phyloP scores from a whole-genome alignment of 2,797 vertebrate genomes.

The Podarcis siculus region DNA sequence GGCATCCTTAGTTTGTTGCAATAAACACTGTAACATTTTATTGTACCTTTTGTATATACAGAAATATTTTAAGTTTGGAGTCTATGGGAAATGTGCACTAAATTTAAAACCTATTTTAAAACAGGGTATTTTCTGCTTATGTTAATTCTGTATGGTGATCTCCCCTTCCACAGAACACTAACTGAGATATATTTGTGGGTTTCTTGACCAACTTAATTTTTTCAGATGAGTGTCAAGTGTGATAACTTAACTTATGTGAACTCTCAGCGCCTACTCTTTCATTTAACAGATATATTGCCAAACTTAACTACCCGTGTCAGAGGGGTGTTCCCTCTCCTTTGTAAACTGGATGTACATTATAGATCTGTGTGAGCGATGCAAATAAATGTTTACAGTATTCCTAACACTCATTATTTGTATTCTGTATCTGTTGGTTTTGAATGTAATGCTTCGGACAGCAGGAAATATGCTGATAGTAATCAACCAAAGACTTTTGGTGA shows the following conservation, averaged over 20 bases:
- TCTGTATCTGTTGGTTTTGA: not conserved
- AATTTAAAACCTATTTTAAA: constrained; percentile 59
- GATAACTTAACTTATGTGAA: constrained; percentile 44
- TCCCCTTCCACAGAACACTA: constrained; percentile 41
- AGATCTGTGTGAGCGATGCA: constrained; percentile 52
- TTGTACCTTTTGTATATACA: constrained; percentile 70
- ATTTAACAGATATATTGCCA: constrained; percentile 60
- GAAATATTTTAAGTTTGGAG: constrained; percentile 56
- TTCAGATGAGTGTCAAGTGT: constrained; percentile 42
- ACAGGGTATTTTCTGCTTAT: constrained; percentile 62
- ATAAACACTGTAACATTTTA: constrained; percentile 69
- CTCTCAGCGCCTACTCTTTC: constrained; percentile 46
- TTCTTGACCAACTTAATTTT: constrained; percentile 48
- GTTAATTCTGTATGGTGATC: constrained; percentile 50
- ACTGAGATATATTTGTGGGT: constrained; percentile 42
- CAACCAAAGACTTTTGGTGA: not conserved
- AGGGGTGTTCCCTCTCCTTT: constrained; percentile 35
- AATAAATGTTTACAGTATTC: constrained; percentile 44
- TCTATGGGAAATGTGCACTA: constrained; percentile 38
- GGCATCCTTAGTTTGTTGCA: constrained; percentile 68
- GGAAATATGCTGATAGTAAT: not conserved
- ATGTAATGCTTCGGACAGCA: not conserved
- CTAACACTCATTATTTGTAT: not conserved
- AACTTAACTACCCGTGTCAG: constrained; percentile 58
- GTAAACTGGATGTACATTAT: constrained; percentile 53